A percentile compares a stretch with the other conserved stretches of the same genome.
phyloP scores from a whole-genome alignment of 1,140 invertebrate genomes.

The Globodera rostochiensis region DNA sequence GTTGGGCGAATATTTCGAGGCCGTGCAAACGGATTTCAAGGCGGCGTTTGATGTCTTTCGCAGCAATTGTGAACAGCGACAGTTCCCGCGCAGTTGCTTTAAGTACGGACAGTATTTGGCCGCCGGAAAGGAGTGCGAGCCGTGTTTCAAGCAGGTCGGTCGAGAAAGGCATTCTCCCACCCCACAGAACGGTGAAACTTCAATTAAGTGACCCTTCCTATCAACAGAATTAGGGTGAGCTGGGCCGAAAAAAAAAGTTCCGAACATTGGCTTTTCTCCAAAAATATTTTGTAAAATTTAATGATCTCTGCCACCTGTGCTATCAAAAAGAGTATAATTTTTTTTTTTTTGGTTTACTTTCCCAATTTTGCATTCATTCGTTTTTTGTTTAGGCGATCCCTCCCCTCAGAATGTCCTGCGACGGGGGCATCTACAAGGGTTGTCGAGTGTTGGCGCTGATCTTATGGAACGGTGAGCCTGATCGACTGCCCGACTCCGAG shows the following conservation, averaged over 20 bases:
- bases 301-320: no score
- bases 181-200: no score
- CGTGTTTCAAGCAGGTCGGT: constrained; percentile 24
- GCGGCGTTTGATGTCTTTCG: constrained; percentile 51
- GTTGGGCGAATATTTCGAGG: constrained; percentile 59
- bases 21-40: constrained; percentile 54
- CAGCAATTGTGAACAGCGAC: constrained; percentile 54
- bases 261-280: no score
- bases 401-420: constrained; percentile 59
- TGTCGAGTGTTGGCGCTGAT: constrained; percentile 54
- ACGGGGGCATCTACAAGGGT: constrained; percentile 53
- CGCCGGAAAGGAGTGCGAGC: constrained; percentile 44
- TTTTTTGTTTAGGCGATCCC: constrained; percentile 38
- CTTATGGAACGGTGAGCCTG: constrained; percentile 59
- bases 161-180: constrained; percentile 38
- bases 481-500: constrained; percentile 43
- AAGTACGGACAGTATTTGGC: constrained; percentile 59
- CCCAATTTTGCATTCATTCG: background rate
- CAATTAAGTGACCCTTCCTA: no score
- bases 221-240: no score
- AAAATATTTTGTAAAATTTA: no score
- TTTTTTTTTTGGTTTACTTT: no score
- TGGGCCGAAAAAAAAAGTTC: no score
- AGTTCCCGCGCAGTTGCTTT: constrained; percentile 59
- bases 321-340: no score